These are phyloP conservation scores for Drosophila vallismaia DNA, from an alignment of 2,888 invertebrate species.

Conservation along the genomic window DNA sequence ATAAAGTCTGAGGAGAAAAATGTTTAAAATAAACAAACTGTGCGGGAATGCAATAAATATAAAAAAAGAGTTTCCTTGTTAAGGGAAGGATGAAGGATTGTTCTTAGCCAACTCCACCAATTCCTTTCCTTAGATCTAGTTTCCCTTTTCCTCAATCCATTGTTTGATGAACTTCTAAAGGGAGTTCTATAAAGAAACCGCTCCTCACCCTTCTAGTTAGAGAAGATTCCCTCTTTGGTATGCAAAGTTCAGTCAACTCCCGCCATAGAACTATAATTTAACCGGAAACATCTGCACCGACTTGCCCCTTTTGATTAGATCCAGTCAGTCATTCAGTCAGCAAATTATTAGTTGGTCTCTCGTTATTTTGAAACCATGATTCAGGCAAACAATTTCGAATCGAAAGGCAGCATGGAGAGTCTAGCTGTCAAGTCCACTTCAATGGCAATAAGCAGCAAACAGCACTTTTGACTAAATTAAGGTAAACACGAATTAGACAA, in stretches of 20 bases:
- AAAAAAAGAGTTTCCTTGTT: not conserved
- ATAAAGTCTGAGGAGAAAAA: not conserved
- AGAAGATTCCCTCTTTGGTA: constrained; percentile 1
- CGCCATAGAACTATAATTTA: constrained; percentile 36
- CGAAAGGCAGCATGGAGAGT: constrained; percentile 47
- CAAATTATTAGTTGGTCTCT: constrained; percentile 59
- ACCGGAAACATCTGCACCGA: constrained; percentile 71
- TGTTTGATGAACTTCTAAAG: constrained; percentile 49
- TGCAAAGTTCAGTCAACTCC: constrained; percentile 66
- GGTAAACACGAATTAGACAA: constrained; percentile 44
- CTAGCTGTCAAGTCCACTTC: constrained; percentile 27
- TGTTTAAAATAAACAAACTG: not conserved
- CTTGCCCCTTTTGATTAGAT: constrained; percentile 61
- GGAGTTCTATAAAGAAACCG: constrained; percentile 4
- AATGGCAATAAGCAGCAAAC: constrained; percentile 28
- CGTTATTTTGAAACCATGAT: constrained; percentile 66
- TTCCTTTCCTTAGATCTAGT: not conserved
- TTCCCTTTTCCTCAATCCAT: constrained; percentile 16
- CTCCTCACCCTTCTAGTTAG: constrained; percentile 18
- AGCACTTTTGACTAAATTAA: constrained; percentile 43
- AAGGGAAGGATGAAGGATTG: not conserved
- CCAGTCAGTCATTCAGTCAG: constrained; percentile 47
- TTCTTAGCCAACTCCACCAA: not conserved
- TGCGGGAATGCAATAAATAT: not conserved
- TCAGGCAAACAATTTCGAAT: constrained; percentile 64